A percentile compares a stretch with the other conserved stretches of the same genome.
These are phyloP conservation scores for Syngnathoides biaculeatus DNA, from an alignment of 2,113 vertebrate genomes.

Conservation along the genomic window DNA sequence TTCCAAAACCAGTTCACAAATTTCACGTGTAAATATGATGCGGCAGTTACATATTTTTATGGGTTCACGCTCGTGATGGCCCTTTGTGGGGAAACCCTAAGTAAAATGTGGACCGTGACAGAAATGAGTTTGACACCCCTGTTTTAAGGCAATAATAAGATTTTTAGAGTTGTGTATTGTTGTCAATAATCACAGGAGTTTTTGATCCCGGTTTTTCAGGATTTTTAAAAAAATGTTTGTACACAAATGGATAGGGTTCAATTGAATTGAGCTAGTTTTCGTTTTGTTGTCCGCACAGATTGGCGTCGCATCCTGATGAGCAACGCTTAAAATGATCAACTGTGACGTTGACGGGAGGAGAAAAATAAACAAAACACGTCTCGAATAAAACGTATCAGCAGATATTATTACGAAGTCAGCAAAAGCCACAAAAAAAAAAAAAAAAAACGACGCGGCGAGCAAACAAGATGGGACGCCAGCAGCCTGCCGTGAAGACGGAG, in stretches of 20 bases:
- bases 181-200: no score
- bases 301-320: not conserved
- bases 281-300: not conserved
- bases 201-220: no score
- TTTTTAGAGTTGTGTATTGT: no score
- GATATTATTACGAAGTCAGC: not conserved
- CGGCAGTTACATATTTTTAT: no score
- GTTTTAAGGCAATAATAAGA: no score
- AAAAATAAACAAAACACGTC: not conserved
- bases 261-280: not conserved
- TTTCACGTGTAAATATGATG: no score
- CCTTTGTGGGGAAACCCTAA: no score
- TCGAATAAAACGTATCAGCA: not conserved
- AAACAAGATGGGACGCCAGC: not conserved
- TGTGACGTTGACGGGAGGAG: not conserved
- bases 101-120: no score
- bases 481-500: conserved; percentile 3
- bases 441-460: not conserved
- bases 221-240: not conserved
- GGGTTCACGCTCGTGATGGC: no score
- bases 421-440: no score
- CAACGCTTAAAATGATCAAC: not conserved
- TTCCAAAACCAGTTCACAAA: no score
- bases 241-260: not conserved
- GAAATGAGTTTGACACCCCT: no score